Conservation (phyloP, 37 sponge, comb jelly and placozoan genomes). For the Tethya wilhelma region DNA sequence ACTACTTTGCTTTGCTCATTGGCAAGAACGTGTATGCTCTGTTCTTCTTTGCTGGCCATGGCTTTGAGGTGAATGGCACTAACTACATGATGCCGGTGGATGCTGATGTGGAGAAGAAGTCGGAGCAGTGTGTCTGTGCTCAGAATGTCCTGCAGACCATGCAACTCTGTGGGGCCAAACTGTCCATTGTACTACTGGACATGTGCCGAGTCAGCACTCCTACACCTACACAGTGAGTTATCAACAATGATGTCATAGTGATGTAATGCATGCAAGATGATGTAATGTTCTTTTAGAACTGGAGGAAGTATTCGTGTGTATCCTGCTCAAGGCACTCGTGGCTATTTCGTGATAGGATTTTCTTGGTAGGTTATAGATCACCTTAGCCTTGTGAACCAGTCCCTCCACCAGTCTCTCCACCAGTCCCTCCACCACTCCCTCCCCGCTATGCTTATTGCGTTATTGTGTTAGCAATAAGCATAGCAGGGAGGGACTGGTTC, state of each 20-base stretch:
- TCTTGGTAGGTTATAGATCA: slow-evolving; percentile 45
- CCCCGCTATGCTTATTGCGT: no score
- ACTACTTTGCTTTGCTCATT: slow-evolving; percentile 78
- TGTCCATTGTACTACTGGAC: slow-evolving; percentile 93
- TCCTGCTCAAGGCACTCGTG: slow-evolving; percentile 22
- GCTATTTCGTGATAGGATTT: slow-evolving; percentile 60
- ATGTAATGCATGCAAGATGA: neutral
- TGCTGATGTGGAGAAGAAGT: slow-evolving; percentile 78
- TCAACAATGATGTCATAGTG: neutral
- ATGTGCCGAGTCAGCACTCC: slow-evolving; percentile 89
- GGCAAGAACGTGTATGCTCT: slow-evolving; percentile 92
- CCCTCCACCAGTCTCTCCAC: neutral
- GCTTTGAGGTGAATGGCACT: slow-evolving; percentile 86
- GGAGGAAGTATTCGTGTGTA: neutral
- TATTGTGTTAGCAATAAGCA: no score
- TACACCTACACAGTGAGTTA: neutral
- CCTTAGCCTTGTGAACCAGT: neutral
- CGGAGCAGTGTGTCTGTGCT: slow-evolving; percentile 86
- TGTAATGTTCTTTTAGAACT: neutral
- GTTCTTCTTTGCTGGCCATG: slow-evolving; percentile 99
- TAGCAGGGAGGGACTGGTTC: no score
- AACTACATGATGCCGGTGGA: slow-evolving; percentile 98
- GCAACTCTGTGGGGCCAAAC: slow-evolving; percentile 87
- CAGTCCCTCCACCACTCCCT: no score
- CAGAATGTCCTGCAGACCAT: slow-evolving; percentile 83